Conservation (phyloP, 2,888 invertebrate species). For the Hemaris fuciformis region DNA sequence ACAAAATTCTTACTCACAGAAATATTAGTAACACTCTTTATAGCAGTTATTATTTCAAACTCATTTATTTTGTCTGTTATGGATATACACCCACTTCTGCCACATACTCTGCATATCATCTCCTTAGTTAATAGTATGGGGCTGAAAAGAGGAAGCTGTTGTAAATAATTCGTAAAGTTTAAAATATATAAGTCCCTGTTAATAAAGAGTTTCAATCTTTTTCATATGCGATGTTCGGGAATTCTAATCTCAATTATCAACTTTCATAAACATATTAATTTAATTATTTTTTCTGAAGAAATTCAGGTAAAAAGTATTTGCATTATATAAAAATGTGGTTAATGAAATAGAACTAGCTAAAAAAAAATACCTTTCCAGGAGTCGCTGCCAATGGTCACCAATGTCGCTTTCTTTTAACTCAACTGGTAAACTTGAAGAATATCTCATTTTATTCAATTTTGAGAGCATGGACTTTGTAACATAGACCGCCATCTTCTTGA, state of each 20-base stretch:
- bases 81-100: constrained; percentile 59
- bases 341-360: neutral
- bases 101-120: constrained; percentile 71
- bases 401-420: constrained; percentile 41
- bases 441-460: constrained; percentile 57
- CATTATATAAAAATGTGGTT: neutral
- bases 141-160: constrained; percentile 22
- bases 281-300: too few relatives aligned
- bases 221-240: too few relatives aligned
- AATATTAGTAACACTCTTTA: constrained; percentile 63
- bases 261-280: too few relatives aligned
- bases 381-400: constrained; percentile 66
- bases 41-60: constrained; percentile 61
- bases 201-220: too few relatives aligned
- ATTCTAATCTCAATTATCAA: too few relatives aligned
- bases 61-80: constrained; percentile 61
- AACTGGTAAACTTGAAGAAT: constrained; percentile 35
- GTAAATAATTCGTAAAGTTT: neutral
- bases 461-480: constrained; percentile 67
- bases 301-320: too few relatives aligned
- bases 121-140: constrained; percentile 48
- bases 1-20: constrained; percentile 55
- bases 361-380: constrained; percentile 31
- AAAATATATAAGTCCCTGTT: too few relatives aligned
- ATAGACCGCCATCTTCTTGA: constrained; percentile 60